Evolutionary conservation across 1,140 invertebrate genomes (phyloP).

Genomic region (Papilio polyxenes): DNA sequence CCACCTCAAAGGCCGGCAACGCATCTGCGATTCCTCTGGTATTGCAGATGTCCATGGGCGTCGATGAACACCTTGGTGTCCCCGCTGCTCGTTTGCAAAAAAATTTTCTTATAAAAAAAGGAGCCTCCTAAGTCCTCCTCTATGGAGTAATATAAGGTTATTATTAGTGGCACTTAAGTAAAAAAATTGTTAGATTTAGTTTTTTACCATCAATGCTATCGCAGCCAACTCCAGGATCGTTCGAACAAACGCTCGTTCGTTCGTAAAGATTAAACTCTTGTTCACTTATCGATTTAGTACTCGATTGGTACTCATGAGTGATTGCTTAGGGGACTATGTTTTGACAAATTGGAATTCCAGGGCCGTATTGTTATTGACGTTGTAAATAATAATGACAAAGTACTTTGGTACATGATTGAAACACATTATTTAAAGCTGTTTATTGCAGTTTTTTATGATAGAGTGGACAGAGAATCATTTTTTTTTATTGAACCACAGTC

Average conservation of each 20-base stretch:
- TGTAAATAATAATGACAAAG: slow-evolving; percentile 30
- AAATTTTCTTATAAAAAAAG: no score
- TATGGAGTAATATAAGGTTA: no score
- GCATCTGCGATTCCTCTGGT: no score
- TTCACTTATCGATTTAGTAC: slow-evolving; percentile 18
- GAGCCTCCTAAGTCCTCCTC: no score
- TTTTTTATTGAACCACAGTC: slow-evolving; percentile 35
- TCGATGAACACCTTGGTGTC: no score
- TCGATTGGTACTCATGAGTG: slow-evolving; percentile 29
- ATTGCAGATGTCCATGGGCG: no score
- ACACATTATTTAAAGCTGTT: slow-evolving; percentile 36
- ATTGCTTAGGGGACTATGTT: slow-evolving; percentile 32
- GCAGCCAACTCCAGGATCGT: no score
- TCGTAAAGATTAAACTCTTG: background rate
- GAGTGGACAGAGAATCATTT: background rate
- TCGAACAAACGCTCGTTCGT: slow-evolving; percentile 10
- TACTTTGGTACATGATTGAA: slow-evolving; percentile 8
- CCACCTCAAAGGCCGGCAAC: no score
- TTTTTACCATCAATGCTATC: no score
- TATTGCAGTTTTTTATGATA: slow-evolving; percentile 28
- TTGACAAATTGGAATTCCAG: slow-evolving; percentile 28
- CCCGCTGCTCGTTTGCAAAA: no score
- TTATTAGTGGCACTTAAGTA: no score
- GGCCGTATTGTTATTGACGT: slow-evolving; percentile 5
- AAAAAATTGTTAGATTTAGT: no score